These are phyloP conservation scores for Philereme vetulata DNA, from an alignment of 2,888 invertebrate species.

Conservation along the genomic window DNA sequence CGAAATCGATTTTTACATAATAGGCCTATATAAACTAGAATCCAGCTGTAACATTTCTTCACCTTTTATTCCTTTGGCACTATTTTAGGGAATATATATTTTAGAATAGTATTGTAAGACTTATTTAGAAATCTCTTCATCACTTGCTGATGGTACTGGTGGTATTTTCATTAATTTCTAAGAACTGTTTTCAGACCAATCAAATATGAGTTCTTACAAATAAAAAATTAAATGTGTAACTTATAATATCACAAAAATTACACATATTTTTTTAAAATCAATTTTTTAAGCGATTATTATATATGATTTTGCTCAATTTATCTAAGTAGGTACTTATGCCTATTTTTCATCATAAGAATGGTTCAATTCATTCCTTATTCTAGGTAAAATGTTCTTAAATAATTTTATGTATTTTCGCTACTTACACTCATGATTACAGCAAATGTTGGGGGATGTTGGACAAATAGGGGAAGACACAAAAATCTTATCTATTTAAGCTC, in stretches of 20 bases:
- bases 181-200: neutral
- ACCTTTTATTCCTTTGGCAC: slow-evolving; percentile 31
- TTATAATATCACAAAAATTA: too few relatives aligned
- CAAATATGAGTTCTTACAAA: neutral
- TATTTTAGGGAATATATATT: slow-evolving; percentile 17
- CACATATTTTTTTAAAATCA: neutral
- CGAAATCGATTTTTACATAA: slow-evolving; percentile 46
- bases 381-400: slow-evolving; percentile 20
- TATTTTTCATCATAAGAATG: slow-evolving; percentile 45
- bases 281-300: slow-evolving; percentile 8
- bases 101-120: slow-evolving; percentile 1
- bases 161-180: neutral
- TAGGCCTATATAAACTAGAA: slow-evolving; percentile 65
- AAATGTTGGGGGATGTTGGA: slow-evolving; percentile 21
- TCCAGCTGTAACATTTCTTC: slow-evolving; percentile 17
- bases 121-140: neutral
- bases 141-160: neutral
- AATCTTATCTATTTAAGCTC: slow-evolving; percentile 56
- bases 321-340: slow-evolving; percentile 35
- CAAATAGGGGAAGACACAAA: slow-evolving; percentile 51
- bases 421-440: slow-evolving; percentile 26
- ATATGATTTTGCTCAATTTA: slow-evolving; percentile 21
- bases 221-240: too few relatives aligned
- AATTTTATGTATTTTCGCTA: slow-evolving; percentile 23
- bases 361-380: slow-evolving; percentile 39